phyloP scores from a whole-genome alignment of 2,888 invertebrate species.

The Hemistola chrysoprasaria region DNA sequence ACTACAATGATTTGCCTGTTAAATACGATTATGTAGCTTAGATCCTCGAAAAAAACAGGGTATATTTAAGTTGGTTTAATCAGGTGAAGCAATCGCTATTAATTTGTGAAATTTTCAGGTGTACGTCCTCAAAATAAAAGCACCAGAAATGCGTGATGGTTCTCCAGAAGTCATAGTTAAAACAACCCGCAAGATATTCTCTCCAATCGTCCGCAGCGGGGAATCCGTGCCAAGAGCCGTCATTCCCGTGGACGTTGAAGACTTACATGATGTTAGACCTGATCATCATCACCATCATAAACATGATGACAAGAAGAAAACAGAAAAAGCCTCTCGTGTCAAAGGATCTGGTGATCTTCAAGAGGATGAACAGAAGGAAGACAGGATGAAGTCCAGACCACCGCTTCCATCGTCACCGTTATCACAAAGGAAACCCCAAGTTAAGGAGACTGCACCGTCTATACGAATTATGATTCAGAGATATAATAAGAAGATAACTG shows the following conservation, averaged over 20 bases:
- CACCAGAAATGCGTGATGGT: slow-evolving; percentile 61
- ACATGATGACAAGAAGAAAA: slow-evolving; percentile 25
- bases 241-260: slow-evolving; percentile 65
- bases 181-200: slow-evolving; percentile 90
- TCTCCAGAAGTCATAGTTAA: slow-evolving; percentile 88
- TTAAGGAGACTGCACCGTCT: slow-evolving; percentile 86
- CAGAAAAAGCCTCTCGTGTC: slow-evolving; percentile 41
- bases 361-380: slow-evolving; percentile 50
- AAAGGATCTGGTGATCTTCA: slow-evolving; percentile 65
- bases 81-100: too few species aligned
- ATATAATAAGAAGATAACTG: slow-evolving; percentile 84
- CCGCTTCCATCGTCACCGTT: slow-evolving; percentile 84
- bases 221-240: slow-evolving; percentile 78
- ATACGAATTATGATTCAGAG: slow-evolving; percentile 87
- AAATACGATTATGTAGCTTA: too few species aligned
- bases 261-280: slow-evolving; percentile 62
- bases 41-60: too few species aligned
- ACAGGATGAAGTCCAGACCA: slow-evolving; percentile 65
- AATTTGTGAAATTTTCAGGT: slow-evolving; percentile 45
- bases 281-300: slow-evolving; percentile 36
- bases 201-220: slow-evolving; percentile 84
- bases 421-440: slow-evolving; percentile 75
- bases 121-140: slow-evolving; percentile 68
- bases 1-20: too few species aligned
- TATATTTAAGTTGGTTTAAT: too few species aligned